phyloP scores from a whole-genome alignment of 2,113 vertebrate genomes.

The Stigmatopora nigra region DNA sequence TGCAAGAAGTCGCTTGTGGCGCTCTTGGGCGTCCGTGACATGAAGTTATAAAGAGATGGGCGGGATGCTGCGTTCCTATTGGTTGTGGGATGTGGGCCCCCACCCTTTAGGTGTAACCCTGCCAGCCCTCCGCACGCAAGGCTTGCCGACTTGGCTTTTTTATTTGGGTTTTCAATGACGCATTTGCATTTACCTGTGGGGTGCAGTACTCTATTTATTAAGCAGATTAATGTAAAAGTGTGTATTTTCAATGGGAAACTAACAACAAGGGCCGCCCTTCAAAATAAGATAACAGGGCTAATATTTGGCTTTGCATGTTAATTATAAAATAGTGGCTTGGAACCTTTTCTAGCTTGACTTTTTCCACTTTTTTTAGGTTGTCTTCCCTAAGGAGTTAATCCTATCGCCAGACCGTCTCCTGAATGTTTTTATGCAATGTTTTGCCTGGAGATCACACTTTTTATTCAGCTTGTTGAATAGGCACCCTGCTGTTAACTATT shows the following conservation, averaged over 20 bases:
- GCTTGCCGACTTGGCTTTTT: conserved; percentile 4
- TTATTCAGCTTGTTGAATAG: conserved; percentile 38
- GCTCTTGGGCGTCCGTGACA: conserved; percentile 71
- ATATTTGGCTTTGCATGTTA: not conserved
- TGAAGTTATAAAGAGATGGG: conserved; percentile 82
- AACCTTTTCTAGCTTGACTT: conserved; percentile 8
- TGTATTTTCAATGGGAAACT: not conserved
- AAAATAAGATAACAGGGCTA: not conserved
- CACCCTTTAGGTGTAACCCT: conserved; percentile 65
- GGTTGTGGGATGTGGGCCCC: conserved; percentile 70
- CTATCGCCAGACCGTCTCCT: conserved; percentile 47
- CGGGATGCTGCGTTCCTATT: conserved; percentile 81
- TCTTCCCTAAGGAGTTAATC: conserved; percentile 21
- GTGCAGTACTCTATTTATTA: too few relatives aligned
- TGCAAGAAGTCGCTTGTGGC: conserved; percentile 61
- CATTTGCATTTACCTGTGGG: conserved; percentile 45
- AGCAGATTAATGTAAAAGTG: too few relatives aligned
- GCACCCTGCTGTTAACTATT: conserved; percentile 34
- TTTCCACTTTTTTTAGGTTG: not conserved
- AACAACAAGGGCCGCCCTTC: not conserved
- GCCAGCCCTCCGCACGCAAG: conserved; percentile 37
- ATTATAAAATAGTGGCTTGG: conserved; percentile 8
- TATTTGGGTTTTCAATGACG: not conserved
- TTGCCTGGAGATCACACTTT: conserved; percentile 41
- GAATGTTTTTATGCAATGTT: conserved; percentile 57